Evolutionary conservation across 2,888 invertebrate genomes (phyloP).

Genomic region (Leptopilina syphax): DNA sequence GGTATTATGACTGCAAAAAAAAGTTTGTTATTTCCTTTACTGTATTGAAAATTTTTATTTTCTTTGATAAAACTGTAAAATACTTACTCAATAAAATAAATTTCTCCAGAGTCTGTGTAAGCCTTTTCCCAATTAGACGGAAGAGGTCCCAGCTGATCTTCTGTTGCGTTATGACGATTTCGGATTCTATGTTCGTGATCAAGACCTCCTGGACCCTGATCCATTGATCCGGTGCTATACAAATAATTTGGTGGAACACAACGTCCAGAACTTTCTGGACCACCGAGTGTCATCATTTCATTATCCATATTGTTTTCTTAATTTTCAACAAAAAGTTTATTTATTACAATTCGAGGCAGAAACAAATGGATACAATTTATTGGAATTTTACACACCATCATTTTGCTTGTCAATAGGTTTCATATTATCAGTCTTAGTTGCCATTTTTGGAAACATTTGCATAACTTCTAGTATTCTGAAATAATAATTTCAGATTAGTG

Average conservation of each 20-base stretch:
- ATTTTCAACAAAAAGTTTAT: background rate
- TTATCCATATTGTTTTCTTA: slow-evolving; percentile 45
- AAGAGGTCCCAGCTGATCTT: slow-evolving; percentile 91
- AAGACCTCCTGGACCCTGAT: slow-evolving; percentile 61
- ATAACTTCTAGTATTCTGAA: slow-evolving; percentile 45
- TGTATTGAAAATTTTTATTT: too few relatives aligned
- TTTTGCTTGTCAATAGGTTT: slow-evolving; percentile 71
- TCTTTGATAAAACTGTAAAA: background rate
- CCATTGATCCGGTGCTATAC: slow-evolving; percentile 59
- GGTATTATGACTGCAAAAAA: slow-evolving; percentile 88
- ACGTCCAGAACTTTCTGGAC: slow-evolving; percentile 63
- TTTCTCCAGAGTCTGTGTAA: slow-evolving; percentile 96
- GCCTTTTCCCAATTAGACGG: slow-evolving; percentile 99
- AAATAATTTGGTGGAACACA: slow-evolving; percentile 72
- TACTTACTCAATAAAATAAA: slow-evolving; percentile 97
- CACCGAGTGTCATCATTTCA: slow-evolving; percentile 57
- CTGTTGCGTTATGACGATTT: slow-evolving; percentile 80
- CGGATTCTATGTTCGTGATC: slow-evolving; percentile 68
- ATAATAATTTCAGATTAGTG: background rate
- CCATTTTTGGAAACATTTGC: slow-evolving; percentile 62
- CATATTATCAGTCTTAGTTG: slow-evolving; percentile 71
- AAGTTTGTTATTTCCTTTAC: too few relatives aligned
- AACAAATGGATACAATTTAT: too few relatives aligned
- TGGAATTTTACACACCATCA: slow-evolving; percentile 64
- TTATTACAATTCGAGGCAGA: background rate